These are phyloP conservation scores for Drosophila lacteicornis DNA, from an alignment of 1,140 invertebrate genomes.

Conservation along the genomic window DNA sequence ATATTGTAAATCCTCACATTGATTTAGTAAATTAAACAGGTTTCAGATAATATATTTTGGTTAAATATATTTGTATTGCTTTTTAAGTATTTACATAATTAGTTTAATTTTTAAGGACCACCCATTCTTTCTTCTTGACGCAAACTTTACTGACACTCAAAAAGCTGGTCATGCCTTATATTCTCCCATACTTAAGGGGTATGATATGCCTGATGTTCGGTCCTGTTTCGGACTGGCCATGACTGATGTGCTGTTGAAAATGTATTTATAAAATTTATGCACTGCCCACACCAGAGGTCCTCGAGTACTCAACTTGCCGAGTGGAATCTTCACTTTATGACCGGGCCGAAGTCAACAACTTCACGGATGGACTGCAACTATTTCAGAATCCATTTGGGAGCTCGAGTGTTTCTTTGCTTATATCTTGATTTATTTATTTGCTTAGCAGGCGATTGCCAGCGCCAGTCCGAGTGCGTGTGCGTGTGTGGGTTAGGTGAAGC, in stretches of 20 bases:
- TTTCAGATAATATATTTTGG: background rate
- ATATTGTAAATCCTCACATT: background rate
- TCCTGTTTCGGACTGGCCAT: slow-evolving; percentile 26
- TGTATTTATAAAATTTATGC: slow-evolving; percentile 69
- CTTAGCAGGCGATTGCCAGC: background rate
- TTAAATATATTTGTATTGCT: no score
- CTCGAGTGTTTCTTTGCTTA: slow-evolving; percentile 31
- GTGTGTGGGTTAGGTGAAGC: slow-evolving; percentile 4
- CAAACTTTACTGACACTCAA: no score
- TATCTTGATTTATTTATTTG: slow-evolving; percentile 55
- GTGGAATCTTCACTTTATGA: slow-evolving; percentile 58
- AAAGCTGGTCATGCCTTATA: background rate
- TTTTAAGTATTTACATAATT: background rate
- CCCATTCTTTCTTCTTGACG: no score
- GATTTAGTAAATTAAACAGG: background rate
- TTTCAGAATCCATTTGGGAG: slow-evolving; percentile 37
- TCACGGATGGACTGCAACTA: slow-evolving; percentile 40
- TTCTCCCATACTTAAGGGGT: background rate
- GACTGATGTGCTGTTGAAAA: slow-evolving; percentile 67
- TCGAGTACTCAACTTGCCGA: slow-evolving; percentile 31
- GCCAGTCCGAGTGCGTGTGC: no score
- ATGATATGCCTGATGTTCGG: slow-evolving; percentile 13
- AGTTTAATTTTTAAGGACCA: background rate
- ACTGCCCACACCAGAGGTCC: slow-evolving; percentile 61
- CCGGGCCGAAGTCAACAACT: slow-evolving; percentile 28